Evolutionary conservation across 2,113 vertebrate species (phyloP).

Genomic region (Aspidoscelis tigris): DNA sequence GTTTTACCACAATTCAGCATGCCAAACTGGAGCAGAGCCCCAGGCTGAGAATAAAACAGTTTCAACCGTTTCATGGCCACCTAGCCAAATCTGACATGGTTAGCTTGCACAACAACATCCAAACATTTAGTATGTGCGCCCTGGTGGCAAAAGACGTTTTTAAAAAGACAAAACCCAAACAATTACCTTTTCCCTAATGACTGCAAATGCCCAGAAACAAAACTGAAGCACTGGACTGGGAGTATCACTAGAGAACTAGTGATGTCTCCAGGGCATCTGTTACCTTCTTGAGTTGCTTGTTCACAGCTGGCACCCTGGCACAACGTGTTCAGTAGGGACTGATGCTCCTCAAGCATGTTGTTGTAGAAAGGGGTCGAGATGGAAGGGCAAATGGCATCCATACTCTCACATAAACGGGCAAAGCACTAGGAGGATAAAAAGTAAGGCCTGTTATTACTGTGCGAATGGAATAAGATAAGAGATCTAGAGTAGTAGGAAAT

Average conservation of each 20-base stretch:
- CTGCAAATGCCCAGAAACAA: neutral
- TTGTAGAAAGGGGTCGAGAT: constrained; percentile 71
- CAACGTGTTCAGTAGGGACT: constrained; percentile 63
- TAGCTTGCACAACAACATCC: neutral
- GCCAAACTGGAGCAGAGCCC: neutral
- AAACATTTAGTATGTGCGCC: too few species aligned
- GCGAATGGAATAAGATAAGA: neutral
- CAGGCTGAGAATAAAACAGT: neutral
- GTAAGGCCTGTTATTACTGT: constrained; percentile 13
- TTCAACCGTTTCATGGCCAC: neutral
- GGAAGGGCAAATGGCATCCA: constrained; percentile 60
- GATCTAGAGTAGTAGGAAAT: neutral
- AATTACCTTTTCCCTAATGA: too few species aligned
- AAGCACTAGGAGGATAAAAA: constrained; percentile 70
- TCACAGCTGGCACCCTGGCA: constrained; percentile 63
- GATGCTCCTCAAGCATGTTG: constrained; percentile 64
- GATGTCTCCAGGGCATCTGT: neutral
- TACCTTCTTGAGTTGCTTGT: constrained; percentile 70
- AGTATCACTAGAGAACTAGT: neutral
- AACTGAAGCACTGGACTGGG: neutral
- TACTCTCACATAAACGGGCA: constrained; percentile 69
- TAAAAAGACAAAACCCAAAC: neutral
- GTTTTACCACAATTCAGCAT: neutral
- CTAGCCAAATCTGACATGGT: neutral
- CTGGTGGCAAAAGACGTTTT: neutral